Conservation (phyloP, 2,113 vertebrate genomes). For the Bostrychus sinensis region DNA sequence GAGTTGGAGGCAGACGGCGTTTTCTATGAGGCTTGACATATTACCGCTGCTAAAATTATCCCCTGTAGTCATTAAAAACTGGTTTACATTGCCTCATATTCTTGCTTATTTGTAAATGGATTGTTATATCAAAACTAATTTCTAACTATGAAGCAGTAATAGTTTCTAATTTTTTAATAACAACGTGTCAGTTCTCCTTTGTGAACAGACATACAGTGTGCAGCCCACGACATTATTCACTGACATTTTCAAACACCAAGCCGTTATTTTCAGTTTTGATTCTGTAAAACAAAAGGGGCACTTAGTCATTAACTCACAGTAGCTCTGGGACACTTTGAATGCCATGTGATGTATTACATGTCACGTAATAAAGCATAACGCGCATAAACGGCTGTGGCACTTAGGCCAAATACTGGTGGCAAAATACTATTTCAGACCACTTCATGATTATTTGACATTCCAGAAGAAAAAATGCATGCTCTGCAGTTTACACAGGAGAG, state of each 20-base stretch:
- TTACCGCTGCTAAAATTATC: not conserved
- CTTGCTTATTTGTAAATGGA: not conserved
- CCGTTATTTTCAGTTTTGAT: not conserved
- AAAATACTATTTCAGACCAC: not conserved
- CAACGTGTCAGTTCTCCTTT: not conserved
- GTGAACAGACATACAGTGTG: conserved; percentile 2
- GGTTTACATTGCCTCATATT: conserved; percentile 6
- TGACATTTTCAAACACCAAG: not conserved
- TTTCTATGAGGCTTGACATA: not conserved
- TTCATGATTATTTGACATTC: conserved; percentile 5
- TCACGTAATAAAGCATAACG: not conserved
- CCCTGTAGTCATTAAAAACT: conserved; percentile 2
- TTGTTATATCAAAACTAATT: conserved; percentile 5
- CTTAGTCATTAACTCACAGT: not conserved
- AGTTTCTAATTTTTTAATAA: conserved; percentile 5
- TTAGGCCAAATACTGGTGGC: not conserved
- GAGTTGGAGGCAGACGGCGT: not conserved
- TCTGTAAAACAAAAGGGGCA: not conserved
- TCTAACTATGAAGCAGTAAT: not conserved
- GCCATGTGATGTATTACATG: not conserved
- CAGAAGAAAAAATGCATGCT: not conserved
- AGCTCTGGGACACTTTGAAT: not conserved
- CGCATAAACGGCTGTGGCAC: not conserved
- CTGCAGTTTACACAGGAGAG: not conserved
- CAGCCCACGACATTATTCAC: conserved; percentile 2